Base-by-base conservation (phyloP, 2,113 vertebrate genomes). In the Notiomystis cincta region DNA sequence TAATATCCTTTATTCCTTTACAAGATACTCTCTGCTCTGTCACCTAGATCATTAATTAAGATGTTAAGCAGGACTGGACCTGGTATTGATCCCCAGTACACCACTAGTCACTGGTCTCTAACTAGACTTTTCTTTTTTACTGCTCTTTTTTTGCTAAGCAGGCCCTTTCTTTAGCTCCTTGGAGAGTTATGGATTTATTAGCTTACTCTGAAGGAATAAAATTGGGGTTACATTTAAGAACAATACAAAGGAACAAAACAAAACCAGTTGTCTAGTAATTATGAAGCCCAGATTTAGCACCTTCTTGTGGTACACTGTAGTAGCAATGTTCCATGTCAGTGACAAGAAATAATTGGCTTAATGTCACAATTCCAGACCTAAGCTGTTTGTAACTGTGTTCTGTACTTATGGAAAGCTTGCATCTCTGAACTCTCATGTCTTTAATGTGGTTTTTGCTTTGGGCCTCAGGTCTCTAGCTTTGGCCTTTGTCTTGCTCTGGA, bases 351-450 rank as follows among this genome's bases (percentile, higher is more conserved):
- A 67, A 70, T 30, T 65, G 62, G 22, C 15, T 80, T 81, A 71
- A 53, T 42, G 38, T 19, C 30, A 66, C 47, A 77, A 23, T 80
- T 66, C 30, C 40, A 83, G 24, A 53, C 25, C 8, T 50, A 60
- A 47, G 23, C 3, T 77, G 14, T 45, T 7, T 69, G 31, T 65
- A n/a, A 21, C 8, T 8, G 2, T 60, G 0, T 79, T 75, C 35
- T 62, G 17, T 48, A 28, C 9, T 50, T 87, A 40, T 0, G 1
- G 50, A 31, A 22, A 83, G 10, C 25, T 30, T 58, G 8, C 0
- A 1, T 42, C 47, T 67, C 62, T 78, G 51, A 73, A 62, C 23
- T 57, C 6, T 25, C 8, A 33, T 28, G 4, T 37, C 35, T 89
- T 90, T 80, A 40, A 45, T 2, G 3, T 1, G 0, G 7, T 33